phyloP scores from a whole-genome alignment of 2,113 vertebrate species.

The Scophthalmus maximus region DNA sequence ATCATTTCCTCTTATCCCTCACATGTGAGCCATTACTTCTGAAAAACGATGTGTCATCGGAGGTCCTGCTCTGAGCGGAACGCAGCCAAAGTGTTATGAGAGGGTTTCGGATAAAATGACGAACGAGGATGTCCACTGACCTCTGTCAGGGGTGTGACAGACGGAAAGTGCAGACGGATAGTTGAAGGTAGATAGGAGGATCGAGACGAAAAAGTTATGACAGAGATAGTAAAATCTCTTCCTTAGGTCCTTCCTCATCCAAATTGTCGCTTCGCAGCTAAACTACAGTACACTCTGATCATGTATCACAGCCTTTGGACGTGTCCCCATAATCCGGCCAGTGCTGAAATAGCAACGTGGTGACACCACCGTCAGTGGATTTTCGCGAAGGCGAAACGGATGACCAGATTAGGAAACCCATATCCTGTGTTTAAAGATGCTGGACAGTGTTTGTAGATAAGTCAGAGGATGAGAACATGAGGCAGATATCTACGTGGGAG shows the following conservation, averaged over 20 bases:
- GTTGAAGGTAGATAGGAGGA: too few relatives aligned
- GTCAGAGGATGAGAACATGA: conserved; percentile 31
- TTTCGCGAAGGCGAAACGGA: conserved; percentile 36
- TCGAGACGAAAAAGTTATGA: too few relatives aligned
- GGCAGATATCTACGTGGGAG: conserved; percentile 12
- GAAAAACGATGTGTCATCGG: conserved; percentile 47
- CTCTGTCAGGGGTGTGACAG: conserved; percentile 29
- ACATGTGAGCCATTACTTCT: conserved; percentile 42
- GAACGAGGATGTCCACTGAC: conserved; percentile 56
- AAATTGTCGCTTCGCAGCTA: not conserved
- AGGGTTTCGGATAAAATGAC: conserved; percentile 45
- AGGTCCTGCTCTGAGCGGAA: conserved; percentile 32
- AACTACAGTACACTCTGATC: not conserved
- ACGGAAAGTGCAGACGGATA: not conserved
- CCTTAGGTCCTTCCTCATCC: not conserved
- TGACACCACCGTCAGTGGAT: conserved; percentile 38
- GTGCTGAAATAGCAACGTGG: conserved; percentile 50
- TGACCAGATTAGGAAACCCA: conserved; percentile 47
- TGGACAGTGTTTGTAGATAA: conserved; percentile 54
- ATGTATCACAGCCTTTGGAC: not conserved
- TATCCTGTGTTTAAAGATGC: conserved; percentile 70
- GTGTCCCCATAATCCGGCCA: not conserved
- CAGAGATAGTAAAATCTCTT: too few relatives aligned
- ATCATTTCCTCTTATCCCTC: conserved; percentile 28
- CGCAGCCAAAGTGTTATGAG: conserved; percentile 30